Base-by-base conservation (phyloP, 2,797 vertebrate genomes). In the Lutjanus argentimaculatus region DNA sequence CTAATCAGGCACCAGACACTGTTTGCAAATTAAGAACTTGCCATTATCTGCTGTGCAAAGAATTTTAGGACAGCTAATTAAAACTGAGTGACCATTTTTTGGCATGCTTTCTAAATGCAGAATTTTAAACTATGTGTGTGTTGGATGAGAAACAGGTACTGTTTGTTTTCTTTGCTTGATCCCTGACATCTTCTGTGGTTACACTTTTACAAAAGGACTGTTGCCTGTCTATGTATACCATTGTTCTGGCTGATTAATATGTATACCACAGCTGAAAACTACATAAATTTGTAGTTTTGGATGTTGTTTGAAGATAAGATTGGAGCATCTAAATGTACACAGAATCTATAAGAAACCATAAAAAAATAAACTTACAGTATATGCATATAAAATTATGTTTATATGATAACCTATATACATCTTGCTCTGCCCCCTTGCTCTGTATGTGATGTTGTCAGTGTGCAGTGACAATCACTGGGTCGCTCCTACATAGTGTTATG, bases 11-110 rank as follows among this genome's bases (percentile, higher is more conserved):
- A 43, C 78, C 80, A 82, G 84, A 75, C 73, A 7, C 84, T 85
- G 79, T 89, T 88, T 88, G 82, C 77, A 83, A 89, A 90, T 91
- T 69, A 89, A 86, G 73, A 88, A 75, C 17, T 5, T 67, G 79
- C 68, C 69, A 72, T 91, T 89, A 91, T 90, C 88, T 86, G 85
- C 83, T 71, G 80, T 64, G 84, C 77, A 85, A 70, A 81, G 84
- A 83, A 91, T 88, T 88, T 83, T 68, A 72, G 76, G 84, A 83
- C 82, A 67, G 81, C 86, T 91, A 89, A 93, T 90, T 92, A 87
- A 88, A 88, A 89, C 75, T 82, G 85, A 89, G 77, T 85, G 88
- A 87, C 85, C 49, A 56, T 53, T 80, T 90, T 82, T 67, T 83
- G 87, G 84, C 84, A 65, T 53, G 22, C 2, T 52, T 71, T 89